These are phyloP conservation scores for Pecten maximus DNA, from an alignment of 2,888 invertebrate species.

Conservation along the genomic window DNA sequence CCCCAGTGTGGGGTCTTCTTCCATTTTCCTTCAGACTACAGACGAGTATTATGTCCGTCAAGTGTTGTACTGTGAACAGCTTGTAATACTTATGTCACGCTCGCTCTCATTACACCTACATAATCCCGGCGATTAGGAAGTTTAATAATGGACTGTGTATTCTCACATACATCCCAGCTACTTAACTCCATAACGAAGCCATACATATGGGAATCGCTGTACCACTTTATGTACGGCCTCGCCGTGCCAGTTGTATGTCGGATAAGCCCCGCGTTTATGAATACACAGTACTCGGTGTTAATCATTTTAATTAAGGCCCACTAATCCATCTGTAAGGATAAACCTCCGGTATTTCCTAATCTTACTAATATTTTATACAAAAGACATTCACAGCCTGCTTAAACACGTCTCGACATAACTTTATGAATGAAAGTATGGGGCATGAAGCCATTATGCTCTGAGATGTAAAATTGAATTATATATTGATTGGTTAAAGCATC, in stretches of 20 bases:
- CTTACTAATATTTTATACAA: neutral
- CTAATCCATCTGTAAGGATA: neutral
- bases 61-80: neutral
- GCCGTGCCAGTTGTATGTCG: too few species aligned
- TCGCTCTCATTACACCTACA: neutral
- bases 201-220: neutral
- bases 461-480: too few species aligned
- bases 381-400: neutral
- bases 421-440: neutral
- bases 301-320: neutral
- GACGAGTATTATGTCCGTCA: neutral
- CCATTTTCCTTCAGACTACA: neutral
- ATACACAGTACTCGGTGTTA: too few species aligned
- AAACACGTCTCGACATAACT: neutral
- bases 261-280: too few species aligned
- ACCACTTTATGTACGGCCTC: too few species aligned
- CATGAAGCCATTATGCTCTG: too few species aligned
- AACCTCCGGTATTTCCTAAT: neutral
- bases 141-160: neutral
- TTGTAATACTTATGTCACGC: neutral
- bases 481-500: too few species aligned
- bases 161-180: neutral
- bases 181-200: neutral
- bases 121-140: neutral
- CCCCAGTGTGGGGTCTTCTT: neutral